Evolutionary conservation across 1,140 invertebrate species (phyloP), one percentile per base, ranked within the genome.

Genomic region (Ceratosolen solmsi): DNA sequence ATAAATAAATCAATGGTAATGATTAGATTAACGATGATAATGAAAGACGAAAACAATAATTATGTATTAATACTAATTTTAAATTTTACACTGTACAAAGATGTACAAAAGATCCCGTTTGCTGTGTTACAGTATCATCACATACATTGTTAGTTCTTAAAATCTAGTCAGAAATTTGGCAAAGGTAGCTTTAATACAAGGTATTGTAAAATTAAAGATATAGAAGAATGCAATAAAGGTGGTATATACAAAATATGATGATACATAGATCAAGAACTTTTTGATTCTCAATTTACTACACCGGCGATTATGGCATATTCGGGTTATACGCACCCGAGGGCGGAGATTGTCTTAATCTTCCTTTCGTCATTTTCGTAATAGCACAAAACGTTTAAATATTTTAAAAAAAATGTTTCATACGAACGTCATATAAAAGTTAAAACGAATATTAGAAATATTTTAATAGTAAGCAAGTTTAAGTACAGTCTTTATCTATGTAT

Each of bases 101-200:
- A 88, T 88, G 82, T 88, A 89, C 87, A 86, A 76, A 87, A 85
- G 85, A 88, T 84, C 83, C 84, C 86, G 85, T 85, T 76, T 82
- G 38, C 17, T 76, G 41, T 30, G 11, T 51, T 72, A 68, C 27
- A 80, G 38, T 73, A 86, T 87, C 84, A 82, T 86, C 86, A 84
- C 85, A 87, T 86, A 87, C 85, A 84, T 84, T 84, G 65, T 85
- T 82, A 86, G 68, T 84, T 83, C 82, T 80, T 80, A 86, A 73
- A 85, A 84, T 86, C 84, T 87, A 86, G 81, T 86, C 68, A 86
- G 76, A 86, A 86, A 88, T 88, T 89, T 89, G 88, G 88, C 87
- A 87, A 87, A 85, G 85, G 84, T 87, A 86, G 84, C 86, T 87
- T 86, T 85, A 79, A 86, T 87, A 88, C 82, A 88, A 76, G 38